Percentiles rank a stretch among this genome's conserved stretches.
Evolutionary conservation across 2,797 vertebrate species (phyloP).

Genomic region (Hylomyscus alleni): DNA sequence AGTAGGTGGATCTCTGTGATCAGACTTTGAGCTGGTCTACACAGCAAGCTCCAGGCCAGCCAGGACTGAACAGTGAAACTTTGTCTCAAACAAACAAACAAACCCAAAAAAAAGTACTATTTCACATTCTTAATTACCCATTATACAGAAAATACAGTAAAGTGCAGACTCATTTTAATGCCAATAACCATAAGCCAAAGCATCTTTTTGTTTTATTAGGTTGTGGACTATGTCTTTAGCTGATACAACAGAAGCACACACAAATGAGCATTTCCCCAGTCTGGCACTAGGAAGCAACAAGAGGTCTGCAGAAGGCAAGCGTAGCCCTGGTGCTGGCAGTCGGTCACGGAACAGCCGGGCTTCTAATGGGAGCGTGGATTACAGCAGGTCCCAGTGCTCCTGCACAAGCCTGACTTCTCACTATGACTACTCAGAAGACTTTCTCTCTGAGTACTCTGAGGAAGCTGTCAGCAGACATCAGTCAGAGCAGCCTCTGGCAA

Average conservation of each 20-base stretch:
- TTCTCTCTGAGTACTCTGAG: conserved; percentile 70
- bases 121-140: not conserved
- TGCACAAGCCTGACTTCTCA: conserved; percentile 60
- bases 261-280: conserved; percentile 28
- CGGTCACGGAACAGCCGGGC: not conserved
- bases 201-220: conserved; percentile 58
- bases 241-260: conserved; percentile 1
- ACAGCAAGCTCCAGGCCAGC: not conserved
- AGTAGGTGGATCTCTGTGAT: not conserved
- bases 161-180: not conserved
- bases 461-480: not conserved
- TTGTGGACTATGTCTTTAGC: conserved; percentile 72
- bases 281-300: conserved; percentile 12
- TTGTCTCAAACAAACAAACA: not conserved
- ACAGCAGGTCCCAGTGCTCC: conserved; percentile 70
- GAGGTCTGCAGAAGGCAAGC: not conserved
- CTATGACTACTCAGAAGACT: conserved; percentile 78
- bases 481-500: not conserved
- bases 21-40: not conserved
- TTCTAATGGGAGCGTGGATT: conserved; percentile 55
- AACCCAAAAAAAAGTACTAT: not conserved
- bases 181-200: not conserved
- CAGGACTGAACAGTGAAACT: not conserved
- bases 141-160: not conserved
- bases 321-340: not conserved